Conservation (phyloP, 2,888 invertebrate species). For the Aproaerema taeniolella region DNA sequence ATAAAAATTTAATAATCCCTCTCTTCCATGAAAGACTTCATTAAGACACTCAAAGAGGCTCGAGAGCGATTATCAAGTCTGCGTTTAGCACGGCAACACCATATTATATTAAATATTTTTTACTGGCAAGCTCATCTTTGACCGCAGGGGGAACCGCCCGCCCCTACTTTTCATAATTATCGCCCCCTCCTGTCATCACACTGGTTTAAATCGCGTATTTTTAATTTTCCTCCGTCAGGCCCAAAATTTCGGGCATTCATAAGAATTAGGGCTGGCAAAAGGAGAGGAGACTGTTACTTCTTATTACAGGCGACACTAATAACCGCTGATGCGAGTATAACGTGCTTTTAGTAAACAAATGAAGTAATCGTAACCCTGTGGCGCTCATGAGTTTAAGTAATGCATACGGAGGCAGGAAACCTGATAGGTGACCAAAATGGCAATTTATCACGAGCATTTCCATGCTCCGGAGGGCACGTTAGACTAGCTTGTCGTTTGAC, state of each 20-base stretch:
- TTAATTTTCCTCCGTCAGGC: slow-evolving; percentile 39
- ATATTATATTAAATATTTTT: slow-evolving; percentile 57
- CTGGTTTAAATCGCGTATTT: slow-evolving; percentile 46
- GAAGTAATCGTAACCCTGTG: too few relatives aligned
- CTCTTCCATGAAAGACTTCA: slow-evolving; percentile 54
- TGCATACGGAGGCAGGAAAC: too few relatives aligned
- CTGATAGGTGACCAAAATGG: too few relatives aligned
- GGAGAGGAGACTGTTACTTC: slow-evolving; percentile 42
- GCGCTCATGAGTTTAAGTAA: too few relatives aligned
- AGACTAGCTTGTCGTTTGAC: too few relatives aligned
- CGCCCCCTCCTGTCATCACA: slow-evolving; percentile 44
- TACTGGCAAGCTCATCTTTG: slow-evolving; percentile 42
- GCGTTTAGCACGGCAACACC: slow-evolving; percentile 50
- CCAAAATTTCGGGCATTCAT: slow-evolving; percentile 40
- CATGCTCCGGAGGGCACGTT: too few relatives aligned
- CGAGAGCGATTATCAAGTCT: slow-evolving; percentile 56
- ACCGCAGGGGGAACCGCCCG: slow-evolving; percentile 32
- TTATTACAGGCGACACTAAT: slow-evolving; percentile 53
- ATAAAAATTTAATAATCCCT: slow-evolving; percentile 61
- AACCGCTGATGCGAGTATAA: slow-evolving; percentile 28
- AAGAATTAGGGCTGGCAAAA: slow-evolving; percentile 40
- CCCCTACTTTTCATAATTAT: slow-evolving; percentile 56
- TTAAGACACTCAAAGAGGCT: slow-evolving; percentile 62
- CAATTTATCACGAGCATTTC: too few relatives aligned
- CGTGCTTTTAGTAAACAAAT: slow-evolving; percentile 23